phyloP scores from a whole-genome alignment of 1,140 invertebrate genomes.

The Leptinotarsa lineolata region DNA sequence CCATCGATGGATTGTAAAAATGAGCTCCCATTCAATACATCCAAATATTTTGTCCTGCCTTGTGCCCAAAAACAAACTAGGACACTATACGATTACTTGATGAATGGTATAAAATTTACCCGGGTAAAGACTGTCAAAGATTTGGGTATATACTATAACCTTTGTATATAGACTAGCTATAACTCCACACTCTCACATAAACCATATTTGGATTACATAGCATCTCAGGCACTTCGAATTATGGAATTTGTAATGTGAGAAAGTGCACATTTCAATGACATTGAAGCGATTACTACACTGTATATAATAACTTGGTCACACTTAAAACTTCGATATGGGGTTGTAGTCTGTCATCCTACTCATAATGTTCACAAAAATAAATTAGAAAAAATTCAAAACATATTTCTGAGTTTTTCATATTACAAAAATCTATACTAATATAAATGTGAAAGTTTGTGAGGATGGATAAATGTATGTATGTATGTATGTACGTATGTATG shows the following conservation, averaged over 20 bases:
- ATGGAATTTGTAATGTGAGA: slow-evolving; percentile 15
- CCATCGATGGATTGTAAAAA: slow-evolving; percentile 8
- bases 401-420: background rate
- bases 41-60: slow-evolving; percentile 9
- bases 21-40: slow-evolving; percentile 17
- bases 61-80: slow-evolving; percentile 1
- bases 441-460: no score
- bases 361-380: background rate
- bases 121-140: slow-evolving; percentile 12
- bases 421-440: no score
- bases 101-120: background rate
- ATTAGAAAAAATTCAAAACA: slow-evolving; percentile 17
- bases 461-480: no score
- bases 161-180: no score
- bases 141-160: no score
- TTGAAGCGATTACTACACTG: slow-evolving; percentile 6
- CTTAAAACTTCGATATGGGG: slow-evolving; percentile 16
- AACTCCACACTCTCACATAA: slow-evolving; percentile 14
- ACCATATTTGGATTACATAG: slow-evolving; percentile 17
- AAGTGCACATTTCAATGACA: slow-evolving; percentile 10
- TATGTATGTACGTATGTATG: no score
- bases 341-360: slow-evolving; percentile 15
- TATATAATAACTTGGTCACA: slow-evolving; percentile 12
- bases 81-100: slow-evolving; percentile 11
- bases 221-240: slow-evolving; percentile 10